These are phyloP conservation scores for Pollimyrus isidori DNA, from an alignment of 2,113 vertebrate species.

Conservation along the genomic window DNA sequence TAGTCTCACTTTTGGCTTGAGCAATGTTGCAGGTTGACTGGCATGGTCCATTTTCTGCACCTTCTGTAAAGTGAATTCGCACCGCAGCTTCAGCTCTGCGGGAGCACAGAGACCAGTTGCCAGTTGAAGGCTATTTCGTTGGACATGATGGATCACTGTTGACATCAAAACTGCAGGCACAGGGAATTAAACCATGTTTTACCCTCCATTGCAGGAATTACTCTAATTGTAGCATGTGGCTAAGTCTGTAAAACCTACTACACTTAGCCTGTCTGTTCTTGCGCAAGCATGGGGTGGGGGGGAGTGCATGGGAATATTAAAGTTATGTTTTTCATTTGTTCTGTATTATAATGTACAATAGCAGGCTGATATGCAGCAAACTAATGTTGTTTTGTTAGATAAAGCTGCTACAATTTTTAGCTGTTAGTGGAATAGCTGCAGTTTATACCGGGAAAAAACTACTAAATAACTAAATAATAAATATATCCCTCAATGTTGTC, in stretches of 20 bases:
- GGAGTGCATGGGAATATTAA: not conserved
- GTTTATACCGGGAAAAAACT: not conserved
- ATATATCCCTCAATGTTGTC: not conserved
- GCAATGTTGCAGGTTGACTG: not conserved
- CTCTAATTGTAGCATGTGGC: conserved; percentile 10
- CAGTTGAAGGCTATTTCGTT: not conserved
- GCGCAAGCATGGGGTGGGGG: not conserved
- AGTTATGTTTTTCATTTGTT: not conserved
- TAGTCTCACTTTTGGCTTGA: not conserved
- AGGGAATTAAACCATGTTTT: conserved; percentile 1
- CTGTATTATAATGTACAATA: not conserved
- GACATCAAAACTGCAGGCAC: not conserved
- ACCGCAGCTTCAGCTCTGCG: not conserved
- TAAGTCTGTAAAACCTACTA: not conserved
- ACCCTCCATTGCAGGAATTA: not conserved
- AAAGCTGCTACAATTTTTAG: not conserved
- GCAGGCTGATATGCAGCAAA: not conserved
- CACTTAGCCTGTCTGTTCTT: conserved; percentile 5
- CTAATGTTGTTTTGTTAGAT: not conserved
- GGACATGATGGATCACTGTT: not conserved
- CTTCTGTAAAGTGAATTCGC: not conserved
- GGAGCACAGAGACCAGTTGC: not conserved
- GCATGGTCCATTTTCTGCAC: not conserved
- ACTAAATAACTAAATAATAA: not conserved
- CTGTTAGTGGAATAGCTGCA: not conserved